Evolutionary conservation across 2,797 vertebrate genomes (phyloP).

Genomic region (Macropodus opercularis): DNA sequence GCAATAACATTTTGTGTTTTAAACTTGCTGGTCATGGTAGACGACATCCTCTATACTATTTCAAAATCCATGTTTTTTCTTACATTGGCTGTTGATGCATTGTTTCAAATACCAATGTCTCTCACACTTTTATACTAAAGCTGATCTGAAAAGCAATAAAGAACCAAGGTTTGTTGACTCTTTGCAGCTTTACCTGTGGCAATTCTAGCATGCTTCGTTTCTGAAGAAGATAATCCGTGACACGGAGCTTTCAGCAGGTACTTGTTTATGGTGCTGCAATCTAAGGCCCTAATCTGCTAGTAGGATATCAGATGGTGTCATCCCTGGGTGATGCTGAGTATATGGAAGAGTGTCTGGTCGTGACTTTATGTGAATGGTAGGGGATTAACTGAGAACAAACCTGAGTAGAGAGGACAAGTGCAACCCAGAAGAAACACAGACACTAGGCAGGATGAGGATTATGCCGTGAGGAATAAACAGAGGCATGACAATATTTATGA

Average conservation of each 20-base stretch:
- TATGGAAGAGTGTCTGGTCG: constrained; percentile 70
- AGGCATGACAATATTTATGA: neutral
- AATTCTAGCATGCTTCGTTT: constrained; percentile 64
- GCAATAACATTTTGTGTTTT: too few species aligned
- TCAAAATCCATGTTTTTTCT: constrained; percentile 17
- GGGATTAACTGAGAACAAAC: constrained; percentile 70
- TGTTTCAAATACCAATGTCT: constrained; percentile 45
- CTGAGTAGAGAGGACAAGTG: constrained; percentile 33
- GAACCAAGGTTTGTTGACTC: constrained; percentile 70
- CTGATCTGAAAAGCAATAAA: constrained; percentile 66
- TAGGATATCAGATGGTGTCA: constrained; percentile 62
- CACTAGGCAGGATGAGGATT: constrained; percentile 32
- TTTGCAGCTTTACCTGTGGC: constrained; percentile 72
- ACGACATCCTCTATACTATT: constrained; percentile 23
- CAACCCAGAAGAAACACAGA: constrained; percentile 28
- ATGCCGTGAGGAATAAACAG: constrained; percentile 8
- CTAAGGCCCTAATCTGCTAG: constrained; percentile 71
- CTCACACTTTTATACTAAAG: constrained; percentile 17
- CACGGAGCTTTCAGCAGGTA: constrained; percentile 75
- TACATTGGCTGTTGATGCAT: constrained; percentile 7
- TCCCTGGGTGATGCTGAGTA: constrained; percentile 59
- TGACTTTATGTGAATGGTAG: constrained; percentile 71
- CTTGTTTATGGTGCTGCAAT: constrained; percentile 74
- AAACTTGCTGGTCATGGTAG: neutral
- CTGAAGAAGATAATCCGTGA: constrained; percentile 75